phyloP scores from a whole-genome alignment of 2,888 invertebrate species.

The Eristalis intricaria region DNA sequence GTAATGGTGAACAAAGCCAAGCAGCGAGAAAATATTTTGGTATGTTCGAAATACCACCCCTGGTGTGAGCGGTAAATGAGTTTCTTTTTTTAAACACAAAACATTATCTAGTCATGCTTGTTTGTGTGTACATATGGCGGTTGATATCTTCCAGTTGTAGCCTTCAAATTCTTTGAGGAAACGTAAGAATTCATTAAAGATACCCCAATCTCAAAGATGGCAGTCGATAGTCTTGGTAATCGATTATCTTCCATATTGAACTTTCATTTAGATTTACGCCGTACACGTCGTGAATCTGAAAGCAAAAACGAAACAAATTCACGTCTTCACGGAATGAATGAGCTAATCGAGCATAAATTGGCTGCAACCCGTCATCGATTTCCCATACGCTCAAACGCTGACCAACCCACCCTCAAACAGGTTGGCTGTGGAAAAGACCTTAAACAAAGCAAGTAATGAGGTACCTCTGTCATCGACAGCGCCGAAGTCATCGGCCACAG shows the following conservation, averaged over 20 bases:
- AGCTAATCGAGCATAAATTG: conserved; percentile 23
- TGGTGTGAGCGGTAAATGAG: not conserved
- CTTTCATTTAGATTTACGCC: conserved; percentile 5
- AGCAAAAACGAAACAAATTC: not conserved
- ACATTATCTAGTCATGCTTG: not conserved
- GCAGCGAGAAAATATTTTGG: not conserved
- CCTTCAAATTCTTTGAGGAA: not conserved
- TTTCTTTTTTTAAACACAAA: not conserved
- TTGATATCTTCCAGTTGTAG: not conserved
- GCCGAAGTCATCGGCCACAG: not conserved
- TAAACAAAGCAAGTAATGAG: not conserved
- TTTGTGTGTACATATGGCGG: not conserved
- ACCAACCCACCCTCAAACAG: not conserved
- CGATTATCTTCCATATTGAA: not conserved
- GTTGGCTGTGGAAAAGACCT: not conserved
- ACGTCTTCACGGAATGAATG: conserved; percentile 6
- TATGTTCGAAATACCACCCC: not conserved
- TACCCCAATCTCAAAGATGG: not conserved
- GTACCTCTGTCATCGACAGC: not conserved
- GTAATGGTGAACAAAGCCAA: not conserved
- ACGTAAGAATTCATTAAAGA: not conserved
- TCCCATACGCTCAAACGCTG: not conserved
- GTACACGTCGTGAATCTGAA: conserved; percentile 3
- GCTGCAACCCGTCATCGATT: conserved; percentile 14
- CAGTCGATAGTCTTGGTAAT: not conserved